Conservation (phyloP, 2,888 invertebrate species). For the Phengaris alcon region DNA sequence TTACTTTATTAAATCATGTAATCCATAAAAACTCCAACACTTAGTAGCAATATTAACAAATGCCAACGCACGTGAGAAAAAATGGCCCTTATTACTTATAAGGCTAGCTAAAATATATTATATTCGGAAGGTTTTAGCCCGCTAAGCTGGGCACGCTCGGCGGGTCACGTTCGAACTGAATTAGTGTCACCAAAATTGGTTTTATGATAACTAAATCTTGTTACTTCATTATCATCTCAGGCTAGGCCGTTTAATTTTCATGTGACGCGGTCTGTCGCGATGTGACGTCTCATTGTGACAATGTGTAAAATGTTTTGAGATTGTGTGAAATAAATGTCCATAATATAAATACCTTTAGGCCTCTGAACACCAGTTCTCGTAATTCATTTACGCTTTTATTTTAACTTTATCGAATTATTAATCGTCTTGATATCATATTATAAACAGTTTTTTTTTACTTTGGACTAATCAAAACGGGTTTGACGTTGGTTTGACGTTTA, state of each 20-base stretch:
- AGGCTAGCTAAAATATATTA: background rate
- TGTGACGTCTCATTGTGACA: background rate
- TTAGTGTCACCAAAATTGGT: constrained; percentile 15
- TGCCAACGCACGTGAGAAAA: background rate
- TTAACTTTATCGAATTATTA: too few relatives aligned
- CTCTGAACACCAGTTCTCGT: too few relatives aligned
- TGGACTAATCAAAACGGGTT: too few relatives aligned
- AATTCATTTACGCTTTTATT: too few relatives aligned
- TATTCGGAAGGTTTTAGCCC: background rate
- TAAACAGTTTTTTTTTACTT: too few relatives aligned
- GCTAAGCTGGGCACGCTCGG: background rate
- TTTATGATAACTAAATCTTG: constrained; percentile 11
- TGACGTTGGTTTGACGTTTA: too few relatives aligned
- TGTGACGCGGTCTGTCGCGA: background rate
- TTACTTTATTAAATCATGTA: background rate
- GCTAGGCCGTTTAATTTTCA: background rate
- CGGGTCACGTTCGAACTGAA: background rate
- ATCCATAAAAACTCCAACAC: background rate
- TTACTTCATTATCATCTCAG: background rate
- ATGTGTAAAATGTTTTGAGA: background rate
- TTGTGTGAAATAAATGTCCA: too few relatives aligned
- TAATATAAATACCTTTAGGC: too few relatives aligned
- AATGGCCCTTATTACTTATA: background rate
- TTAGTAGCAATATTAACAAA: background rate
- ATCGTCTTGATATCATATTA: too few relatives aligned